A percentile compares a stretch with the other conserved stretches of the same genome.
Evolutionary conservation across 2,113 vertebrate species (phyloP).

Genomic region (Raja brachyura): DNA sequence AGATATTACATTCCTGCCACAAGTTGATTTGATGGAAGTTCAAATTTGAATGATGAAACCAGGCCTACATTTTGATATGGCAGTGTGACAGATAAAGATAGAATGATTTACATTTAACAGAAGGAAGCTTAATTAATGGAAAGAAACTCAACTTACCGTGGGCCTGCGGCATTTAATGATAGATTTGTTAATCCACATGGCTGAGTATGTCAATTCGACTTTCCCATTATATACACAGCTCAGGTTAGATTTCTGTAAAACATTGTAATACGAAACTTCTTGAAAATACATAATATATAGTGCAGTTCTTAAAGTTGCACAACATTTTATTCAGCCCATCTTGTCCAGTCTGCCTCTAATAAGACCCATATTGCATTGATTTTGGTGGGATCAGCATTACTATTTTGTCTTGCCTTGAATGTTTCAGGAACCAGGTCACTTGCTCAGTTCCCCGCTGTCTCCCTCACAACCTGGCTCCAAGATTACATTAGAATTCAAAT

Average conservation of each 20-base stretch:
- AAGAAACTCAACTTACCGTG: not conserved
- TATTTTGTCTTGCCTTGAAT: not conserved
- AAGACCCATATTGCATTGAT: not conserved
- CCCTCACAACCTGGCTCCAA: not conserved
- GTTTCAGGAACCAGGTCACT: not conserved
- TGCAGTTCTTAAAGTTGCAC: not conserved
- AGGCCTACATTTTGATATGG: not conserved
- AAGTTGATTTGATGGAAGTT: not conserved
- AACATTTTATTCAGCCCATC: not conserved
- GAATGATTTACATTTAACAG: not conserved
- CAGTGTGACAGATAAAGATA: not conserved
- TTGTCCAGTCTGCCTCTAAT: not conserved
- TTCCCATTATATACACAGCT: not conserved
- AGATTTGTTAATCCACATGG: not conserved
- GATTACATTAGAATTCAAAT: not conserved
- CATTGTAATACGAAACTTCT: not conserved
- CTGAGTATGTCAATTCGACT: not conserved
- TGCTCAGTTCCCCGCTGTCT: not conserved
- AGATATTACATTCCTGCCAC: not conserved
- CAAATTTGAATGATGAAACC: not conserved
- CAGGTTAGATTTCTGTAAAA: constrained; percentile 22
- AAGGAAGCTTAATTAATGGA: not conserved
- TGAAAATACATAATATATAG: too few species aligned
- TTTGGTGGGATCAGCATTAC: too few species aligned
- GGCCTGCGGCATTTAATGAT: not conserved